Percentiles rank a stretch among this genome's conserved stretches.
These are phyloP conservation scores for Manis crassicaudata DNA, from an alignment of 2,797 vertebrate species.

Conservation along the genomic window DNA sequence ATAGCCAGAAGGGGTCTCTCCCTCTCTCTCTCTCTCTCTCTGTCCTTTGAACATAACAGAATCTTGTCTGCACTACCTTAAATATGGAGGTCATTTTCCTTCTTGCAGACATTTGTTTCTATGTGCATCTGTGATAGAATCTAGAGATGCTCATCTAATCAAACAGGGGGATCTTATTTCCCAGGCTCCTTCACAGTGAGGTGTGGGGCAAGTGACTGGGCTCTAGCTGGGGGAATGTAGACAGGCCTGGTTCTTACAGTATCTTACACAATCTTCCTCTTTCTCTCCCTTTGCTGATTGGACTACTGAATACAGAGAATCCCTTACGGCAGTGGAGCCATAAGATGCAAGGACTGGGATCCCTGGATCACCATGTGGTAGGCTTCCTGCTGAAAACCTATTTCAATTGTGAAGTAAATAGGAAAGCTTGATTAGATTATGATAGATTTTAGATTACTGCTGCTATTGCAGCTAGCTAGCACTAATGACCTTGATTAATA, in stretches of 20 bases:
- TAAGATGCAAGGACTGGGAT: not conserved
- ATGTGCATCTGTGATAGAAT: not conserved
- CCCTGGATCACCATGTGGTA: not conserved
- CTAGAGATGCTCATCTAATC: not conserved
- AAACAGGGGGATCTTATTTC: not conserved
- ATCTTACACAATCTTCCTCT: not conserved
- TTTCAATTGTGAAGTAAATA: not conserved
- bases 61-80: not conserved
- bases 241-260: not conserved
- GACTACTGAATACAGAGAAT: not conserved
- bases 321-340: not conserved
- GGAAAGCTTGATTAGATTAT: not conserved
- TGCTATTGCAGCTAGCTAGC: not conserved
- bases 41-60: not conserved
- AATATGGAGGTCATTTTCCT: not conserved
- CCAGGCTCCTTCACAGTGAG: not conserved
- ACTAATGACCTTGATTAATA: not conserved
- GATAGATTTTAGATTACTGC: not conserved
- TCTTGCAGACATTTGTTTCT: conserved; percentile 5
- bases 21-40: not conserved
- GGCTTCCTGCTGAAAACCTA: not conserved
- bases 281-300: not conserved
- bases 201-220: not conserved
- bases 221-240: not conserved
- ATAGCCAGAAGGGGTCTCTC: not conserved